A percentile compares a stretch with the other conserved stretches of the same genome.
Conservation (phyloP, 2,797 vertebrate genomes). For the Knipowitschia caucasica region DNA sequence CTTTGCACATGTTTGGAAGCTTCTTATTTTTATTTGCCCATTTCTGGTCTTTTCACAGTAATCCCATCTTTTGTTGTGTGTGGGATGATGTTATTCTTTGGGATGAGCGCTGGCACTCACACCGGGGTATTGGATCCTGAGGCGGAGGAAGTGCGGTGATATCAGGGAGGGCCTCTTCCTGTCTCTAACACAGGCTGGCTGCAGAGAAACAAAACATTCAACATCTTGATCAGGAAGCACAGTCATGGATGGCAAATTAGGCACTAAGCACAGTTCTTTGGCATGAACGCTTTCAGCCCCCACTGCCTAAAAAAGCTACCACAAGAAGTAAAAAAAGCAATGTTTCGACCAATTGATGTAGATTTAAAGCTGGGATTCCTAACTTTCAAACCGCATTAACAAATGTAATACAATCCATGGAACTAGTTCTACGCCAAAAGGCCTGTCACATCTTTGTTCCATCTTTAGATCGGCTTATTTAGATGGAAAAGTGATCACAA, state of each 20-base stretch:
- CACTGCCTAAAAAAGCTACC: neutral
- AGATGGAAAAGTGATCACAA: too few species aligned
- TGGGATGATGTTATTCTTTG: constrained; percentile 42
- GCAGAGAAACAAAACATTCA: constrained; percentile 56
- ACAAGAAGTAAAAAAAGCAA: neutral
- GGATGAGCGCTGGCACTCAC: constrained; percentile 51
- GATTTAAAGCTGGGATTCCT: too few species aligned
- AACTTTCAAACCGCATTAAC: too few species aligned
- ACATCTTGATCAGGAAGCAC: constrained; percentile 55
- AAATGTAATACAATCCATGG: too few species aligned
- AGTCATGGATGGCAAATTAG: constrained; percentile 41
- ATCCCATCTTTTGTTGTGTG: constrained; percentile 27
- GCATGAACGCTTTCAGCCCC: neutral
- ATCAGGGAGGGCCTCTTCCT: constrained; percentile 68
- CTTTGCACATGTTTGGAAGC: constrained; percentile 27
- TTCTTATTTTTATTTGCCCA: constrained; percentile 12
- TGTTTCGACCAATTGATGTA: neutral
- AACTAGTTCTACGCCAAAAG: too few species aligned
- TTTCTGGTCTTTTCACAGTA: constrained; percentile 29
- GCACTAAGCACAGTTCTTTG: neutral
- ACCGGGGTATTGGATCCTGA: constrained; percentile 49
- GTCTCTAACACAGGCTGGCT: constrained; percentile 46
- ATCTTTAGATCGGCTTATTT: too few species aligned
- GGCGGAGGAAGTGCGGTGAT: constrained; percentile 59
- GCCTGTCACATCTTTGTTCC: too few species aligned